phyloP scores from a whole-genome alignment of 2,888 invertebrate species.

The Meiosimyza platycephala region DNA sequence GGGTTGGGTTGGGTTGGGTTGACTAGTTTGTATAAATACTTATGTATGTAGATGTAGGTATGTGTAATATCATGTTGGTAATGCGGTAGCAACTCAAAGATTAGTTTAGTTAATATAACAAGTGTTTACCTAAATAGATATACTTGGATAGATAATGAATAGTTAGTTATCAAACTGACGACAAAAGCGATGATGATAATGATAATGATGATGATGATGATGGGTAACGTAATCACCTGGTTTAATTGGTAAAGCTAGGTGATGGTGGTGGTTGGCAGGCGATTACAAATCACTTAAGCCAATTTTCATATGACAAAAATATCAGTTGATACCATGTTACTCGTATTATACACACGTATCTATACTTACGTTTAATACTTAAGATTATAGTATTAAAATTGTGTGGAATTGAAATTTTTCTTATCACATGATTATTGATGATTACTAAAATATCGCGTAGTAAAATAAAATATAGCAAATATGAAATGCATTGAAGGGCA shows the following conservation, averaged over 20 bases:
- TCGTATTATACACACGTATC: background rate
- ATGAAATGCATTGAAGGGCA: conserved; percentile 53
- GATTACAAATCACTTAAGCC: conserved; percentile 59
- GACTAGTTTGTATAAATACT: conserved; percentile 2
- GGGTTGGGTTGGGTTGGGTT: conserved; percentile 38
- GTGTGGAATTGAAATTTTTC: conserved; percentile 42
- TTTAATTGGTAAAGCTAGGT: background rate
- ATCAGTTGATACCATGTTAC: background rate
- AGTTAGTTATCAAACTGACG: background rate
- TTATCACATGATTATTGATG: conserved; percentile 58
- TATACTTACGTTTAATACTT: conserved; percentile 6
- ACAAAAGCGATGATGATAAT: background rate
- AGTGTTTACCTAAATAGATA: conserved; percentile 15
- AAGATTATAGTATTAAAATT: background rate
- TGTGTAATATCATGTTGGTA: too few species aligned
- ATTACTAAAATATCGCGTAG: conserved; percentile 53
- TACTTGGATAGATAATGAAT: conserved; percentile 12
- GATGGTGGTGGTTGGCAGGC: background rate
- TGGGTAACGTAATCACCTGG: background rate
- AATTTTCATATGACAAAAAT: conserved; percentile 34
- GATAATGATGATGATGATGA: background rate
- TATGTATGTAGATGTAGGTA: too few species aligned
- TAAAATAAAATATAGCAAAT: conserved; percentile 38
- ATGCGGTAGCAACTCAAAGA: conserved; percentile 17
- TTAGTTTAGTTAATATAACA: conserved; percentile 21